Base-by-base conservation (phyloP, 2,113 vertebrate species). In the Zapornia atra region DNA sequence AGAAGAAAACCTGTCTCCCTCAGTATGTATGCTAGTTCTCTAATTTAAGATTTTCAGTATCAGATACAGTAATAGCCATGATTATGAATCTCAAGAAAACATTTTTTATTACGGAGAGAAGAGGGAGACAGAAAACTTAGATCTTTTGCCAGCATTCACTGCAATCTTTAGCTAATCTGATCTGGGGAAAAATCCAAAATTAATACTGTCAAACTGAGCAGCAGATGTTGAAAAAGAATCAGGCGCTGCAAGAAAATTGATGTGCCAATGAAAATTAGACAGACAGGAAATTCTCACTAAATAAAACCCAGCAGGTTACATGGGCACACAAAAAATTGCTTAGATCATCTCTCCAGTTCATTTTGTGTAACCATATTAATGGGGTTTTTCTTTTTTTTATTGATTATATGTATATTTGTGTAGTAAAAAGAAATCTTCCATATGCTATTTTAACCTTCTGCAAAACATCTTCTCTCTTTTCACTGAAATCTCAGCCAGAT, bases 121-220 rank as follows among this genome's bases (percentile, higher is more conserved):
- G 80, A 91, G 83, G 88, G 44, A 95, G 85, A 73, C 34, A 86
- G 57, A 91, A 94, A 90, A 72, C 76, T 90, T 81, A 64, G 28
- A 83, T 93, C 73, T 92, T 88, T 88, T 89, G 88, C 96, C 95
- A 96, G 53, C 53, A 79, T 84, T 94, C 66, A 63, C 81, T 90
- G 46, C 88, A 87, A 53, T 91, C 73, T 89, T 95, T 83, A 91
- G 50, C 92, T 96, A 94, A 97, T 96, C 88, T 48, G 88, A 92
- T 96, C 96, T 94, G 94, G 96, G 96, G 94, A 92, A 94, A 96
- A 92, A 89, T 96, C 95, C 96, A 97, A 96, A 96, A 96, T 96
- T 95, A 96, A 96, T 94, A 87, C 83, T 95, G 86, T 97, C 95
- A 96, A 96, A 97, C 92, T 89, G 94, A 96, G 96, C 80, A 96